Evolutionary conservation across 2,888 invertebrate genomes (phyloP).

Genomic region (Trichacis sp.): DNA sequence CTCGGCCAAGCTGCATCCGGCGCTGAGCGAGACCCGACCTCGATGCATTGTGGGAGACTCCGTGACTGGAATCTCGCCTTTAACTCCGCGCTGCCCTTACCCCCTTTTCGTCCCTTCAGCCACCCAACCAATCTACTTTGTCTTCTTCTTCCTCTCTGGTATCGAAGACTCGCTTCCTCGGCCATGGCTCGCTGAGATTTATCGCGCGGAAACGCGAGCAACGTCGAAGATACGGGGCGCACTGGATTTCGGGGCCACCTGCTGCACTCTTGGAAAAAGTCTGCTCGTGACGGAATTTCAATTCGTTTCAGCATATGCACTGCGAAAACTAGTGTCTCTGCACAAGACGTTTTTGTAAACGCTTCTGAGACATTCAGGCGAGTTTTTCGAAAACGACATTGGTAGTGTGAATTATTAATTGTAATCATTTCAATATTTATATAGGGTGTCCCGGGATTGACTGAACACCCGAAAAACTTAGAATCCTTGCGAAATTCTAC

Average conservation of each 20-base stretch:
- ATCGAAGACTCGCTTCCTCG: conserved; percentile 21
- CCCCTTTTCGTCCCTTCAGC: conserved; percentile 24
- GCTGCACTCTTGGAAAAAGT: not conserved
- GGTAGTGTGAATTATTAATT: no score
- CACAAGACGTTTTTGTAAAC: no score
- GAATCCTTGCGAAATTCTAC: no score
- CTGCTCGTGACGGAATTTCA: no score
- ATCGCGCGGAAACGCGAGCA: conserved; percentile 38
- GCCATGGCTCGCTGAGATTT: conserved; percentile 32
- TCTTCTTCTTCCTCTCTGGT: conserved; percentile 28
- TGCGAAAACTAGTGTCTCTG: no score
- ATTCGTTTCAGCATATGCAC: not conserved
- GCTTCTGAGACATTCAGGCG: no score
- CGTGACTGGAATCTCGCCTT: conserved; percentile 63
- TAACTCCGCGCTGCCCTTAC: conserved; percentile 27
- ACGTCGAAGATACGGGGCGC: conserved; percentile 27
- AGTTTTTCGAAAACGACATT: no score
- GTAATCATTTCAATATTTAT: no score
- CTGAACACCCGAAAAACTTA: no score
- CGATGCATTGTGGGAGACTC: conserved; percentile 63
- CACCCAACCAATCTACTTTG: conserved; percentile 41
- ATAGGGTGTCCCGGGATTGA: no score
- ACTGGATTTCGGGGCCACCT: not conserved
- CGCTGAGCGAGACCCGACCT: conserved; percentile 52
- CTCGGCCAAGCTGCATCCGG: conserved; percentile 56